These are phyloP conservation scores for Euplagia quadripunctaria DNA, from an alignment of 2,888 invertebrate genomes.

Conservation along the genomic window DNA sequence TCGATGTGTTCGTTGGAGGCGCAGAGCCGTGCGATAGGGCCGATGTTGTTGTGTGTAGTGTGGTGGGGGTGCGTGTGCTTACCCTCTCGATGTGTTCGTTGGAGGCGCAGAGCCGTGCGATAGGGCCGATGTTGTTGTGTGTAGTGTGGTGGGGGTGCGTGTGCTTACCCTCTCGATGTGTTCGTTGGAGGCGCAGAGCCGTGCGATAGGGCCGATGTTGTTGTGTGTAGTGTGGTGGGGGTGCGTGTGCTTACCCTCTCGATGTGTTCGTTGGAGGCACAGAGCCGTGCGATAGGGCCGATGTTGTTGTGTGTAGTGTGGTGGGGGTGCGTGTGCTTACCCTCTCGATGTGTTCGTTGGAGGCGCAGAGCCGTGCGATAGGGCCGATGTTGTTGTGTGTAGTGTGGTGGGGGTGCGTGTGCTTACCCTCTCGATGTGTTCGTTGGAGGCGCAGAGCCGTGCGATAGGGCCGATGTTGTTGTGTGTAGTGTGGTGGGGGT, in stretches of 20 bases:
- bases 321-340: slow-evolving; percentile 78
- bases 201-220: slow-evolving; percentile 98
- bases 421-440: slow-evolving; percentile 94
- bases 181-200: slow-evolving; percentile 98
- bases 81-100: slow-evolving; percentile 96
- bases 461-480: slow-evolving; percentile 99
- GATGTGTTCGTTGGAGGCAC: slow-evolving; percentile 96
- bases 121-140: slow-evolving; percentile 98
- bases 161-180: slow-evolving; percentile 93
- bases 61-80: slow-evolving; percentile 47
- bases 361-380: slow-evolving; percentile 98
- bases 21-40: slow-evolving; percentile 98
- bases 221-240: slow-evolving; percentile 80
- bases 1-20: slow-evolving; percentile 97
- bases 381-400: slow-evolving; percentile 97
- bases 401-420: background rate
- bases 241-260: slow-evolving; percentile 89
- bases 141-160: background rate
- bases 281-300: slow-evolving; percentile 98
- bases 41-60: slow-evolving; percentile 94
- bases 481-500: background rate
- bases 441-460: slow-evolving; percentile 97
- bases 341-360: slow-evolving; percentile 95
- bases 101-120: slow-evolving; percentile 97
- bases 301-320: slow-evolving; percentile 92